Conservation (phyloP, 1,140 invertebrate species). For the Drosophila sp. region DNA sequence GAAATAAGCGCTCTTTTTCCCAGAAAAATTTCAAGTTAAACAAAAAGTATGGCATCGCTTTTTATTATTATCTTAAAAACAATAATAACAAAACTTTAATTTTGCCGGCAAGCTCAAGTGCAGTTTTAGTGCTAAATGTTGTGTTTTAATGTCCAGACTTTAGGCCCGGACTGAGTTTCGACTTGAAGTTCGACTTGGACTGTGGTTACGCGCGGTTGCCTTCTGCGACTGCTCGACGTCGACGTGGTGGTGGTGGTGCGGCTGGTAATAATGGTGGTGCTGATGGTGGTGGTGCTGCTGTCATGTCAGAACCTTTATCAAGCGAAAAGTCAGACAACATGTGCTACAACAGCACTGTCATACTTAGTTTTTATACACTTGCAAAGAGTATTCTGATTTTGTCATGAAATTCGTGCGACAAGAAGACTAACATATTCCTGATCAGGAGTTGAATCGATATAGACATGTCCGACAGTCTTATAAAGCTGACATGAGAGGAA, state of each 20-base stretch:
- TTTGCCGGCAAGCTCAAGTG: slow-evolving; percentile 38
- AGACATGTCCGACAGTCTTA: too few species aligned
- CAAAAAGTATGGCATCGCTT: slow-evolving; percentile 20
- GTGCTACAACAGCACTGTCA: slow-evolving; percentile 42
- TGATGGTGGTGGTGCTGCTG: slow-evolving; percentile 41
- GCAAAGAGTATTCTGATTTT: too few species aligned
- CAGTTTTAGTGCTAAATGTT: slow-evolving; percentile 59
- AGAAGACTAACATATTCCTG: too few species aligned
- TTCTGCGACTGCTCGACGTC: slow-evolving; percentile 26
- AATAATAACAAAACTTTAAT: slow-evolving; percentile 21
- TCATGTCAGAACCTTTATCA: slow-evolving; percentile 56
- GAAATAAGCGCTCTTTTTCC: slow-evolving; percentile 25
- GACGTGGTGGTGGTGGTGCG: too few species aligned
- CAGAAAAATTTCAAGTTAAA: slow-evolving; percentile 39
- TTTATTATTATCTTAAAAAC: slow-evolving; percentile 13
- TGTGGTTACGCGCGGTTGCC: slow-evolving; percentile 75
- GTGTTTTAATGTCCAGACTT: slow-evolving; percentile 59
- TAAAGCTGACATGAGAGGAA: too few species aligned
- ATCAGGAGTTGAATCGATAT: too few species aligned
- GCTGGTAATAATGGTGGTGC: slow-evolving; percentile 29
- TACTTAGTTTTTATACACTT: slow-evolving; percentile 38
- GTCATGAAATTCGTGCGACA: too few species aligned
- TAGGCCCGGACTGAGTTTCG: slow-evolving; percentile 6
- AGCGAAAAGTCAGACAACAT: slow-evolving; percentile 16
- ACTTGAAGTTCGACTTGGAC: slow-evolving; percentile 2